Evolutionary conservation across 2,888 invertebrate species (phyloP), one percentile per base, ranked within the genome.

Genomic region (Pandemis heparana): DNA sequence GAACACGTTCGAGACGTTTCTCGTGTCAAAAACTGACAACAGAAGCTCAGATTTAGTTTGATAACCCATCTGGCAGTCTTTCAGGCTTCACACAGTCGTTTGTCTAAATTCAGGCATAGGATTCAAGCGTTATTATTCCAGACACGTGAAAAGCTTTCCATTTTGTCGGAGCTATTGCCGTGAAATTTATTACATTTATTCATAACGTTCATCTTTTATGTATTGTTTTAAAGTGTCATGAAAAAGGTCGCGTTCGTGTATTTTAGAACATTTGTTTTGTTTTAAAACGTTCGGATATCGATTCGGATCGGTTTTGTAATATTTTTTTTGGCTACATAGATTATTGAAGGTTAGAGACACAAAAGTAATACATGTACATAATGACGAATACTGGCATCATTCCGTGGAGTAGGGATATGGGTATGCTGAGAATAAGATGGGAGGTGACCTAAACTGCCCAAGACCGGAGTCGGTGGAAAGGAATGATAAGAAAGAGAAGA

Each of bases 151-250:
- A 72, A 41, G 16, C n/a, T 67, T 62, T 53, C 23, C 66, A 48
- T 60, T 60, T 65, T 51, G 23, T 65, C 18, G 48, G 59, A 18
- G 59, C 51, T 64, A 59, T 60, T 39, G 66, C 61, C 51, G 12
- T 16, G 64, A 32, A 32, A 72, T 62, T 71, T 71, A 66, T 71
- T 65, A 48, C 38, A 48, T 53, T 71, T 65, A 65, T 65, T 65
- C 71, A 65, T 48, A 18, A 18, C 71, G 38, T 60, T 60, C 48
- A 59, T 71, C n/a, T 59, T 32, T 71, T 64, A 65, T 65, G 65
- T 23, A 46, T 48, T 71, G 64, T 71, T 65, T 38, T 38, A 56
- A 71, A 71, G 64, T 70, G 56, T 23, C 41, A 51, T 39, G 32
- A 56, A 56, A 56, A 56, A 56, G 23, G 56, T 23, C 56, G 23